phyloP scores from a whole-genome alignment of 2,888 invertebrate genomes.

The Biston betularia region DNA sequence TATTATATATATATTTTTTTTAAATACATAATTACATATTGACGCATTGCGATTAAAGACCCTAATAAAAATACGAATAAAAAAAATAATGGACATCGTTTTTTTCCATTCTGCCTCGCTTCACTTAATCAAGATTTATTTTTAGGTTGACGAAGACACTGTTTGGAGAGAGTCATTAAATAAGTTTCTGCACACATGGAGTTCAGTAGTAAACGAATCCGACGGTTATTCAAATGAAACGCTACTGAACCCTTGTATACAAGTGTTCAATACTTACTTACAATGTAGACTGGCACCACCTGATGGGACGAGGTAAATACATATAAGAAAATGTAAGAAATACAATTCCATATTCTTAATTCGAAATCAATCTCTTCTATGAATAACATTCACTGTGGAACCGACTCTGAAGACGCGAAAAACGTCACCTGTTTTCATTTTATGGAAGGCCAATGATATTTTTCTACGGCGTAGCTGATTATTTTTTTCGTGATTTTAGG shows the following conservation, averaged over 20 bases:
- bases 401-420: too few relatives aligned
- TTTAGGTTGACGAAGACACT: constrained; percentile 75
- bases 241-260: constrained; percentile 75
- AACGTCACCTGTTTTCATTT: too few relatives aligned
- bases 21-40: too few relatives aligned
- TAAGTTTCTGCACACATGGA: constrained; percentile 81
- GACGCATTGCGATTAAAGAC: too few relatives aligned
- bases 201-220: constrained; percentile 73
- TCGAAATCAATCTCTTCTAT: background rate
- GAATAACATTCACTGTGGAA: too few relatives aligned
- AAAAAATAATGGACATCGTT: too few relatives aligned
- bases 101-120: background rate
- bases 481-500: too few relatives aligned
- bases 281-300: constrained; percentile 93
- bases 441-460: too few relatives aligned
- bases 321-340: background rate
- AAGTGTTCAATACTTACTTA: constrained; percentile 93
- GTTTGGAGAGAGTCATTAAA: constrained; percentile 80
- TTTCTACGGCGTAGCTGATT: too few relatives aligned
- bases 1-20: too few relatives aligned
- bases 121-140: constrained; percentile 18
- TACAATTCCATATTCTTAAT: background rate
- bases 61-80: too few relatives aligned
- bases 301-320: constrained; percentile 88
- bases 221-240: constrained; percentile 72